These are phyloP conservation scores for Acanthopleura granulata DNA, from an alignment of 2,888 invertebrate species.

Conservation along the genomic window DNA sequence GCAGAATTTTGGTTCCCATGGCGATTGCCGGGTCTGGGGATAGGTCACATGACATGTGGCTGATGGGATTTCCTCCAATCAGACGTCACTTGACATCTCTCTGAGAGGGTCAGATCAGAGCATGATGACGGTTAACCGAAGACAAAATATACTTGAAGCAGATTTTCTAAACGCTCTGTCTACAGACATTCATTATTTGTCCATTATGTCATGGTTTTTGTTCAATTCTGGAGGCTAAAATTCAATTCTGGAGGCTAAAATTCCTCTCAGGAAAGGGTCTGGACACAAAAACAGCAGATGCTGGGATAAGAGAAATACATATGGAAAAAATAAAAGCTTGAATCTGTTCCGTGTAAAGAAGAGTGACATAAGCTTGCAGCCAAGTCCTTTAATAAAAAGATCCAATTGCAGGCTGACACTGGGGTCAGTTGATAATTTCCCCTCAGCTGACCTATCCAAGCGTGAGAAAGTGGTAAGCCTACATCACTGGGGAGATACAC, in stretches of 20 bases:
- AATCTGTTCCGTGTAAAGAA: background rate
- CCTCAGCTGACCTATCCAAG: background rate
- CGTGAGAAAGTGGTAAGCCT: background rate
- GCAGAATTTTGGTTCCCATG: too few relatives aligned
- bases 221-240: too few relatives aligned
- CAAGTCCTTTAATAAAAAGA: constrained; percentile 2
- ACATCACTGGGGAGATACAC: too few relatives aligned
- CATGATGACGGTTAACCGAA: constrained; percentile 1
- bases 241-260: too few relatives aligned
- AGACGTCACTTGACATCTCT: background rate
- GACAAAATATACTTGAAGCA: constrained; percentile 1
- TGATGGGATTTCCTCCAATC: constrained; percentile 12
- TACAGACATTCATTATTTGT: too few relatives aligned
- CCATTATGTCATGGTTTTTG: too few relatives aligned
- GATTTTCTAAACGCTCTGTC: too few relatives aligned
- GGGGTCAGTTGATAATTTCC: constrained; percentile 1
- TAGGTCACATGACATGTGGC: background rate
- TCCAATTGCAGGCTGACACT: background rate
- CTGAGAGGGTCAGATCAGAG: background rate
- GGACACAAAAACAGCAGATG: too few relatives aligned
- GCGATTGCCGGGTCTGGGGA: too few relatives aligned
- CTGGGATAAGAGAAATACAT: too few relatives aligned
- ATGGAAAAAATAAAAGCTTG: too few relatives aligned
- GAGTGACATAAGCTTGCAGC: background rate
- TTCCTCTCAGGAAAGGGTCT: too few relatives aligned